Evolutionary conservation across 2,797 vertebrate species (phyloP).

Genomic region (Neostethus bicornis): DNA sequence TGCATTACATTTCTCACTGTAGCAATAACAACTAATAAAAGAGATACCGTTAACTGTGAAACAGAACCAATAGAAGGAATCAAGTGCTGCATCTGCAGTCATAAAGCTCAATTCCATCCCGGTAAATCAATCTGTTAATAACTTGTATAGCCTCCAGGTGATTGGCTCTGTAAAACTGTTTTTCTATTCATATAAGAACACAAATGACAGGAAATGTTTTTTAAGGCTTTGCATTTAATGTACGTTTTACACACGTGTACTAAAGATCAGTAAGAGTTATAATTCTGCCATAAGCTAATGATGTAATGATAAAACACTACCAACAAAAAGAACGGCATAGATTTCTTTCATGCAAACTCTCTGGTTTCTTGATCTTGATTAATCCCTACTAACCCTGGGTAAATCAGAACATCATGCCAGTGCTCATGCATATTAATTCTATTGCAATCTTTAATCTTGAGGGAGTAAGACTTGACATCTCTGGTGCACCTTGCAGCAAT

Average conservation of each 20-base stretch:
- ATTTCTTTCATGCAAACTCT: constrained; percentile 44
- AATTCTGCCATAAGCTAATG: constrained; percentile 44
- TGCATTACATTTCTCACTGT: not conserved
- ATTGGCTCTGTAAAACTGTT: no score
- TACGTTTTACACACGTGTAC: no score
- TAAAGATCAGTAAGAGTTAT: no score
- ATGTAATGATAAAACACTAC: constrained; percentile 35
- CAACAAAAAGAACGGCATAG: constrained; percentile 40
- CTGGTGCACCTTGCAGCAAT: constrained; percentile 51
- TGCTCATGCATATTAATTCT: constrained; percentile 57
- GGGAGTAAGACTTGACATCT: constrained; percentile 63
- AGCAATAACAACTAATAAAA: not conserved
- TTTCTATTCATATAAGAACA: no score
- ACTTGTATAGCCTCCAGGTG: no score
- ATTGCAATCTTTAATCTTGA: constrained; percentile 69
- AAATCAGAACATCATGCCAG: constrained; percentile 46
- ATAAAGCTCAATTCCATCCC: no score
- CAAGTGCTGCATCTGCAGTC: no score
- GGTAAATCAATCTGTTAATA: no score
- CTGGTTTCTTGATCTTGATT: constrained; percentile 61
- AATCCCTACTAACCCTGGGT: constrained; percentile 58
- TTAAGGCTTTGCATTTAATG: no score
- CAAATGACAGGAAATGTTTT: no score
- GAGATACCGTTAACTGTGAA: no score
- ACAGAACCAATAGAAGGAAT: no score